Evolutionary conservation across 2,888 invertebrate genomes (phyloP), one percentile per base, ranked within the genome.

Genomic region (Anarsia innoxiella): DNA sequence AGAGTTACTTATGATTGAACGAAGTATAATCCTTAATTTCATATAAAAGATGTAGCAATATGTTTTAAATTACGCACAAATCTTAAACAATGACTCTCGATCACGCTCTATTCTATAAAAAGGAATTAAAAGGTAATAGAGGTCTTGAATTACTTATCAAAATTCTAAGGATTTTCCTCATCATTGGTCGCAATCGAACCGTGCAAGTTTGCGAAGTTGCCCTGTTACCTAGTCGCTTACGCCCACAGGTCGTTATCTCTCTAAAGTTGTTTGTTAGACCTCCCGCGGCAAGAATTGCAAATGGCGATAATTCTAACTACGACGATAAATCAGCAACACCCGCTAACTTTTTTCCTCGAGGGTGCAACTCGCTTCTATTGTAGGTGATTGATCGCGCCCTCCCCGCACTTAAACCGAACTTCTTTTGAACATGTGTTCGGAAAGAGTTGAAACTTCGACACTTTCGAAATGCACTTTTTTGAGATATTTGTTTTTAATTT

Each of bases 271-370:
- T 75, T 68, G 70, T 68, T 65, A 50, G 56, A 62, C 61, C 65
- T 61, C n/a, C 63, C 66, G 59, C 63, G 66, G 62, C 69, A 76
- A 76, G 80, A 83, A 83, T 84, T 83, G 83, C 82, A 82, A 83
- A 80, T 84, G 72, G 80, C 71, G 75, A 82, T 84, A 84, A 83
- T 84, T 83, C 82, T 61, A 82, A 83, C 80, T 82, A 75, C 71
- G 58, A 66, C 76, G 57, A 84, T 84, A 84, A 84, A 84, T 84
- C 83, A 82, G 71, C 66, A 49, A 57, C 66, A 66, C 64, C 66
- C 68, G 75, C 65, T 69, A 71, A 82, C 58, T 78, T 83, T 76
- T 79, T 83, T 79, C 74, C 80, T 66, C 66, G 50, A 56, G 79
- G 80, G 83, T 66, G 66, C 67, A 60, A 51, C 70, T 61, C 53